phyloP scores from a whole-genome alignment of 2,888 invertebrate genomes.

The Eurytoma californica region DNA sequence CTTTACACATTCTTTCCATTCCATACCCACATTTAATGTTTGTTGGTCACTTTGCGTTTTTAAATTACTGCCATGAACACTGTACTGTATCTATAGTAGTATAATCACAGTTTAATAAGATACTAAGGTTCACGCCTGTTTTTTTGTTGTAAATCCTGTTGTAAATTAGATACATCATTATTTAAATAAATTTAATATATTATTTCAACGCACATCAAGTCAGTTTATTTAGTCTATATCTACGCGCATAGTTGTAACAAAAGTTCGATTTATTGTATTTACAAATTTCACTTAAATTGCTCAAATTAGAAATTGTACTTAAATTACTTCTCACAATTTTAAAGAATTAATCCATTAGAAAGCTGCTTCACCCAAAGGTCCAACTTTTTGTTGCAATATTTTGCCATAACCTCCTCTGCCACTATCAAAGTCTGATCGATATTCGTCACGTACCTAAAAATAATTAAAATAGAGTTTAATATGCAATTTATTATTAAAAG shows the following conservation, averaged over 20 bases:
- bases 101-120: too few species aligned
- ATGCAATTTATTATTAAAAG: background rate
- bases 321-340: background rate
- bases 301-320: slow-evolving; percentile 12
- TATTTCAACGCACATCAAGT: too few species aligned
- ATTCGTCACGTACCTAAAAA: slow-evolving; percentile 94
- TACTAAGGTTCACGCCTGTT: too few species aligned
- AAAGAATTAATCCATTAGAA: slow-evolving; percentile 26
- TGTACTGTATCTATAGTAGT: too few species aligned
- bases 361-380: slow-evolving; percentile 24
- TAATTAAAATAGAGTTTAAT: background rate
- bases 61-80: too few species aligned
- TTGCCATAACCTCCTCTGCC: slow-evolving; percentile 99
- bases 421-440: slow-evolving; percentile 96
- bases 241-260: too few species aligned
- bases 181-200: too few species aligned
- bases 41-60: slow-evolving; percentile 33
- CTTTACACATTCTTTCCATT: slow-evolving; percentile 24
- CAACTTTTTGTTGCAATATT: slow-evolving; percentile 90
- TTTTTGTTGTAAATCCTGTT: too few species aligned
- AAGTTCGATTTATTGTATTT: slow-evolving; percentile 38
- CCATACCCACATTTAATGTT: slow-evolving; percentile 20
- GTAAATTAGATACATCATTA: too few species aligned
- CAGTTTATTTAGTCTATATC: too few species aligned
- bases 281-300: background rate